A percentile compares a stretch with the other conserved stretches of the same genome.
phyloP scores from a whole-genome alignment of 2,888 invertebrate genomes.

The Automeris io region DNA sequence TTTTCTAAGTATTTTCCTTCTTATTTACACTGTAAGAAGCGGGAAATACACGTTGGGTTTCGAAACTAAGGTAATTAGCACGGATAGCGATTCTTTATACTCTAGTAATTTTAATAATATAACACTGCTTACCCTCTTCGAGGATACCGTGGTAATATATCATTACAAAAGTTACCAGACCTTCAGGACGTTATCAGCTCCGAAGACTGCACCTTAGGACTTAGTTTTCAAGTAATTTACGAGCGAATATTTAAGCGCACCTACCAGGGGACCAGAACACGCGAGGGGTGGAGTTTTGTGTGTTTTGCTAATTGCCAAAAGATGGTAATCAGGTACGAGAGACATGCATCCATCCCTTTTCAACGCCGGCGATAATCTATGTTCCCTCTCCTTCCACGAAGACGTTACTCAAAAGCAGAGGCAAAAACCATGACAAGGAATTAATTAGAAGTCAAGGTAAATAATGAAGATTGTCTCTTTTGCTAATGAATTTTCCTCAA shows the following conservation, averaged over 20 bases:
- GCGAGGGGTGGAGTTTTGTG: constrained; percentile 79
- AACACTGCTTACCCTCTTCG: no score
- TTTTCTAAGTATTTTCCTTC: no score
- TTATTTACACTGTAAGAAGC: no score
- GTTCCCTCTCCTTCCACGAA: constrained; percentile 37
- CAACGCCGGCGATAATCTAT: constrained; percentile 16
- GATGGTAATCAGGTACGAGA: constrained; percentile 75
- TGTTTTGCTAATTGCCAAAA: constrained; percentile 80
- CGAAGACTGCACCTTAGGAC: constrained; percentile 52
- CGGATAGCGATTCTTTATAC: no score
- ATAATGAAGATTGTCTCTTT: constrained; percentile 74
- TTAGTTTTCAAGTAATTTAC: constrained; percentile 75
- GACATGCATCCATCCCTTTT: constrained; percentile 44
- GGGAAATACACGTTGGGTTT: no score
- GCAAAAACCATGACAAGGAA: constrained; percentile 79
- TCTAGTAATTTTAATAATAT: no score
- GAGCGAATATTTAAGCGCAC: constrained; percentile 72
- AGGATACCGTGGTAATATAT: no score
- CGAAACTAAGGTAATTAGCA: no score
- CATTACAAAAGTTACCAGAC: constrained; percentile 37
- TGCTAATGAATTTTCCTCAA: constrained; percentile 69
- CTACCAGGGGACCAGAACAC: constrained; percentile 73
- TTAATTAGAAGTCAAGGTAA: constrained; percentile 76
- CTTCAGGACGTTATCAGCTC: constrained; percentile 48
- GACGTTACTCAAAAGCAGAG: constrained; percentile 70